Conservation (phyloP, 2,113 vertebrate species). For the Tragulus kanchil region DNA sequence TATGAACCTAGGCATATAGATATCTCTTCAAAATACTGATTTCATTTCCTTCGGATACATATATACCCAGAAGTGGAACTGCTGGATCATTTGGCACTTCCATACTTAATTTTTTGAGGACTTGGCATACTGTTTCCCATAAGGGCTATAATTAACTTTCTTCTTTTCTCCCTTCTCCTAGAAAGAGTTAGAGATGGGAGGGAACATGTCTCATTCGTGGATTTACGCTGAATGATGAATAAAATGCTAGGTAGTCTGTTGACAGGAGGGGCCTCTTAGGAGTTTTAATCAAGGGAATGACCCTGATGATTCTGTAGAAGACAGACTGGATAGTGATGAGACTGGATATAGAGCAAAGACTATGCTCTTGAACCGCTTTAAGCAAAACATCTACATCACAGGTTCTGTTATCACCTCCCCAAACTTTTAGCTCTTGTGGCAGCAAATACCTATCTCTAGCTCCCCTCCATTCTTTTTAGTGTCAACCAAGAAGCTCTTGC, state of each 20-base stretch:
- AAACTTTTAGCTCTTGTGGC: neutral
- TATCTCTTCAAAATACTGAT: neutral
- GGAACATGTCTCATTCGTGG: neutral
- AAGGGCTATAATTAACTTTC: neutral
- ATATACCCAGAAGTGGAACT: neutral
- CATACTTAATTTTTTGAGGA: neutral
- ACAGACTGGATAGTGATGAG: neutral
- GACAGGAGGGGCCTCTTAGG: neutral
- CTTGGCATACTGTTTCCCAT: neutral
- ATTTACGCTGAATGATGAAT: conserved; percentile 15
- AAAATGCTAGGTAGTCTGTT: neutral
- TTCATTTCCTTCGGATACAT: neutral
- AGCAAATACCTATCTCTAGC: neutral
- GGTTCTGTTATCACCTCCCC: neutral
- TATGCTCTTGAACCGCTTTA: neutral
- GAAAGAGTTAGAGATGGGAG: neutral
- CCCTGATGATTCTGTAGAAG: neutral
- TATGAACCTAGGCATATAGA: neutral
- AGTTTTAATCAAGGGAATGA: neutral
- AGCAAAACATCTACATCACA: neutral
- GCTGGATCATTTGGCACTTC: neutral
- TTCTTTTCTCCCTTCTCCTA: neutral
- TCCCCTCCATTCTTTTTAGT: neutral
- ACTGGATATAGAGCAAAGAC: neutral
- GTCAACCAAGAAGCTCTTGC: neutral